These are phyloP conservation scores for Uloborus plumipes DNA, from an alignment of 2,888 invertebrate genomes.

Conservation along the genomic window DNA sequence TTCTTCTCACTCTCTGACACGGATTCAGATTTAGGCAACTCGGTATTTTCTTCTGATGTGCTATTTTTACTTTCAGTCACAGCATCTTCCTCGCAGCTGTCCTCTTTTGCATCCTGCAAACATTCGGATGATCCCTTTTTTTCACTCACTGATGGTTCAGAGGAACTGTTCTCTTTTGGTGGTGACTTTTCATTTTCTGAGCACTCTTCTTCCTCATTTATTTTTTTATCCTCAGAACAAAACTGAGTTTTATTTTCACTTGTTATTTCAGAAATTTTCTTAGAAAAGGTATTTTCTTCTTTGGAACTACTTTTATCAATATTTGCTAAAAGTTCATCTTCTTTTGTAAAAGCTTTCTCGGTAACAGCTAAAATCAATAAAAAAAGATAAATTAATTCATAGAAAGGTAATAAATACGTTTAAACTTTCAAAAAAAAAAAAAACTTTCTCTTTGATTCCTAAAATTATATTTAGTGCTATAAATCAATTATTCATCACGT, in stretches of 20 bases:
- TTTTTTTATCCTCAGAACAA: conserved; percentile 22
- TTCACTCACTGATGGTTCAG: not conserved
- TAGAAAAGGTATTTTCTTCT: conserved; percentile 48
- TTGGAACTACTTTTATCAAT: conserved; percentile 24
- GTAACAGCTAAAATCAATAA: conserved; percentile 26
- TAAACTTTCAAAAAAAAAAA: too few relatives aligned
- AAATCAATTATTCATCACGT: too few relatives aligned
- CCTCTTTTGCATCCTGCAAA: conserved; percentile 5
- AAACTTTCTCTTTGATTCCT: too few relatives aligned
- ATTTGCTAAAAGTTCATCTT: conserved; percentile 21
- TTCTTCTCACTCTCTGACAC: conserved; percentile 1
- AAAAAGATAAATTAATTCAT: not conserved
- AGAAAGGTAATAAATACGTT: too few relatives aligned
- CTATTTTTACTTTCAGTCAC: not conserved
- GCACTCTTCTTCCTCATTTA: conserved; percentile 25
- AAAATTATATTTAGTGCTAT: too few relatives aligned
- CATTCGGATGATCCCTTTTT: not conserved
- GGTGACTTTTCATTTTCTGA: conserved; percentile 13
- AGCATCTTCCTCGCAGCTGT: not conserved
- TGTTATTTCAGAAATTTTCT: conserved; percentile 30
- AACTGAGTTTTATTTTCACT: conserved; percentile 16
- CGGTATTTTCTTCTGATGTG: not conserved
- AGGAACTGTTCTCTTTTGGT: conserved; percentile 17
- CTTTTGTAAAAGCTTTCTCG: conserved; percentile 37
- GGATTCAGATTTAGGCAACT: not conserved